Conservation (phyloP, 2,113 vertebrate species). For the Ctenomys sociabilis region DNA sequence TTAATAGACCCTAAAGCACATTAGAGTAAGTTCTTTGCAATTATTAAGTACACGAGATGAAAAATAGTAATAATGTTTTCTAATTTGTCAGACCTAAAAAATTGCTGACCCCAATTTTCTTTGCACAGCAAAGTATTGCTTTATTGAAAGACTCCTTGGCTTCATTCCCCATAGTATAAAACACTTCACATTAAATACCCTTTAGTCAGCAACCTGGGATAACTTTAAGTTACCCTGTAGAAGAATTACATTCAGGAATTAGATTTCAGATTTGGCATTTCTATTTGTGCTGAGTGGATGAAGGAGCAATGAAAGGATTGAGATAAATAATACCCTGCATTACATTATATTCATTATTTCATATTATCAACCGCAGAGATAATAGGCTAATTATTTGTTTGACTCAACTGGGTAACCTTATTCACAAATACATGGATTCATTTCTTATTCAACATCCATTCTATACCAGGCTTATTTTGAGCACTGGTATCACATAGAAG, state of each 20-base stretch:
- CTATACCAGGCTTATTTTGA: background rate
- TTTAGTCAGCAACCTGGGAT: conserved; percentile 55
- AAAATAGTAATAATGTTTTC: conserved; percentile 70
- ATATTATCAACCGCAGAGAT: background rate
- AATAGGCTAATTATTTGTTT: background rate
- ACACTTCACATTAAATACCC: conserved; percentile 62
- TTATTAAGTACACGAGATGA: conserved; percentile 56
- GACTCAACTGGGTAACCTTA: background rate
- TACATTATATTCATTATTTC: conserved; percentile 37
- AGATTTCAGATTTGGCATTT: conserved; percentile 39
- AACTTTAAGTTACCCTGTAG: conserved; percentile 7
- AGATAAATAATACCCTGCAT: background rate
- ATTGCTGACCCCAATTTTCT: conserved; percentile 64
- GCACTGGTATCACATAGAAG: background rate
- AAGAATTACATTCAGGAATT: conserved; percentile 60
- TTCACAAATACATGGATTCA: background rate
- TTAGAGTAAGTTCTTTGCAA: conserved; percentile 47
- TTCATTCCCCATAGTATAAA: conserved; percentile 43
- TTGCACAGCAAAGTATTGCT: conserved; percentile 53
- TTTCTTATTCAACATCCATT: background rate
- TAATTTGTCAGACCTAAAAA: conserved; percentile 67
- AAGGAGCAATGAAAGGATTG: background rate
- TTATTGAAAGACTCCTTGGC: conserved; percentile 62
- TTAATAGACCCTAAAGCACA: conserved; percentile 56
- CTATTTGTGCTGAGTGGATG: background rate